Percentiles rank a stretch among this genome's conserved stretches.
phyloP scores from a whole-genome alignment of 2,888 invertebrate species.

The Unio delphinus region DNA sequence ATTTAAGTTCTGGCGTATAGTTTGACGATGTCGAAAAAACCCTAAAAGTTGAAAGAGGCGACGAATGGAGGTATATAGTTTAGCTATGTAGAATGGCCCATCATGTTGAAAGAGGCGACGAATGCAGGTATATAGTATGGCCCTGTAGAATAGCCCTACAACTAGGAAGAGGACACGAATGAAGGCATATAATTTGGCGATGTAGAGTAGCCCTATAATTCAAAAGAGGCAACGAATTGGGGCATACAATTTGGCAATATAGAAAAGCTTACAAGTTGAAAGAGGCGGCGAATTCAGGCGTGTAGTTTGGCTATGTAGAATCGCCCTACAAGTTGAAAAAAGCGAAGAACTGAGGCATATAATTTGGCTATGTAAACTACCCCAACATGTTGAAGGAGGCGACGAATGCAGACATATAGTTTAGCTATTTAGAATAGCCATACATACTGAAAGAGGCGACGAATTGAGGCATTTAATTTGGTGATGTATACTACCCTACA shows the following conservation, averaged over 20 bases:
- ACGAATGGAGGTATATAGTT: not conserved
- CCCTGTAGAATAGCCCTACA: constrained; percentile 1
- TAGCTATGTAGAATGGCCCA: not conserved
- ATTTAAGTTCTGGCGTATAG: too few species aligned
- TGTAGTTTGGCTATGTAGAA: too few species aligned
- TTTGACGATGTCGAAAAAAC: not conserved
- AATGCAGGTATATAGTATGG: too few species aligned
- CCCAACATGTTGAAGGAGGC: constrained; percentile 2
- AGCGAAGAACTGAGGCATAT: not conserved
- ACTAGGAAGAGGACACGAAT: constrained; percentile 3
- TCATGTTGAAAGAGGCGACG: constrained; percentile 1
- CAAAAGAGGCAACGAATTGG: too few species aligned
- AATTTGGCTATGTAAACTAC: not conserved
- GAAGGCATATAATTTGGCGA: constrained; percentile 2
- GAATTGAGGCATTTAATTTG: too few species aligned
- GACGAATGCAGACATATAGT: constrained; percentile 6
- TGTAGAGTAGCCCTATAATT: too few species aligned
- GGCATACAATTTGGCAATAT: too few species aligned
- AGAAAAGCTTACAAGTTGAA: too few species aligned
- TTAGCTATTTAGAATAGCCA: too few species aligned
- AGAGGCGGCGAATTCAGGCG: too few species aligned
- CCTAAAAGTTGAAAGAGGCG: constrained; percentile 3
- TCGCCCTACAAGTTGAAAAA: constrained; percentile 5
- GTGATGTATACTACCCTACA: not conserved
- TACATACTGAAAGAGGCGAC: too few species aligned